phyloP scores from a whole-genome alignment of 64 coral and sea anemone species.

The Trachythela sp. region DNA sequence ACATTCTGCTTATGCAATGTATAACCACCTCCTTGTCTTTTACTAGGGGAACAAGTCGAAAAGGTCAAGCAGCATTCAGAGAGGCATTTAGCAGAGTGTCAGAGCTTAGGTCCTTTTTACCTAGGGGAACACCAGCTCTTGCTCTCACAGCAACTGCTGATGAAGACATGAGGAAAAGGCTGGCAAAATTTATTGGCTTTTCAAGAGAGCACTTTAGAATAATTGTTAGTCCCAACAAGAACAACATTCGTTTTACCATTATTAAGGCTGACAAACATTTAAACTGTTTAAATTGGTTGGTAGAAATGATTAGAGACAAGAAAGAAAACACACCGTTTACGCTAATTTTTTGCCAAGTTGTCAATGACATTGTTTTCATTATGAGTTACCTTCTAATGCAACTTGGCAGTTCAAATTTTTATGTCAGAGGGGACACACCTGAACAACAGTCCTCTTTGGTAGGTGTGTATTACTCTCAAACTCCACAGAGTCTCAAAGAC shows the following conservation, averaged over 20 bases:
- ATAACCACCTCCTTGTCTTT: background rate
- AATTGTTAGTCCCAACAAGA: conserved; percentile 35
- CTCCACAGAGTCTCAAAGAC: background rate
- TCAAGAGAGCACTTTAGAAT: background rate
- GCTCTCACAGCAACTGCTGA: conserved; percentile 41
- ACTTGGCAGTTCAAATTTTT: background rate
- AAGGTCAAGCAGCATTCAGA: conserved; percentile 35
- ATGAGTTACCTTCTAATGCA: background rate
- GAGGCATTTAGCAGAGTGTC: conserved; percentile 38
- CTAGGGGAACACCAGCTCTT: background rate
- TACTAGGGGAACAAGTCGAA: background rate
- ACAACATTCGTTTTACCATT: conserved; percentile 38
- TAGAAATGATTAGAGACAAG: conserved; percentile 16
- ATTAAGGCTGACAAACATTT: conserved; percentile 21
- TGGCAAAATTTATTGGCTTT: conserved; percentile 21
- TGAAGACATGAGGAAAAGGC: conserved; percentile 17
- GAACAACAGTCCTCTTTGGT: background rate
- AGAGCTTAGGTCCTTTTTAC: conserved; percentile 42
- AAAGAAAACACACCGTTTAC: conserved; percentile 5
- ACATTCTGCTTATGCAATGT: background rate
- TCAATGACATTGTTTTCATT: background rate
- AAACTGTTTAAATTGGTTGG: conserved; percentile 40
- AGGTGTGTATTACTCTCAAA: background rate
- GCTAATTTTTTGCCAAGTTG: background rate
- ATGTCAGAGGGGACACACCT: background rate